phyloP scores from a whole-genome alignment of 2,113 vertebrate genomes.

The Rhea americana region DNA sequence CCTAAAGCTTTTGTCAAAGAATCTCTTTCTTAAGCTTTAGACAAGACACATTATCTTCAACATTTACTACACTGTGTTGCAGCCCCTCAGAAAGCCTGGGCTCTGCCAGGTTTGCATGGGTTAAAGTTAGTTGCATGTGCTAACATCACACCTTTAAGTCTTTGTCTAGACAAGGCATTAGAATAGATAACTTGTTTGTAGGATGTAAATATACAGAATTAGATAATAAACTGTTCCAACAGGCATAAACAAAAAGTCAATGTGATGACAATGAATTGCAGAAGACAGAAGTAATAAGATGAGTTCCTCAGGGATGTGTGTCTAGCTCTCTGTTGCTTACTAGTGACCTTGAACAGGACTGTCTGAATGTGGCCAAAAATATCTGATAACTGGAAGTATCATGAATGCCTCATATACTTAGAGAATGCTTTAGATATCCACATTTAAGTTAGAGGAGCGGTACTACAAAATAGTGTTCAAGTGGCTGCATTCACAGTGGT shows the following conservation, averaged over 20 bases:
- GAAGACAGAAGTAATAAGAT: slow-evolving; percentile 13
- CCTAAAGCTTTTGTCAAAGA: slow-evolving; percentile 50
- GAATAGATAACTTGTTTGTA: slow-evolving; percentile 46
- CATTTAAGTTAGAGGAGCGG: not conserved
- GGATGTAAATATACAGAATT: slow-evolving; percentile 26
- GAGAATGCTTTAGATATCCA: not conserved
- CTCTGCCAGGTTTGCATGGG: slow-evolving; percentile 8
- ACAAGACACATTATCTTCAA: slow-evolving; percentile 31
- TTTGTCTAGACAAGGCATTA: slow-evolving; percentile 46
- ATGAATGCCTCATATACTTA: not conserved
- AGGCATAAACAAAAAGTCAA: slow-evolving; percentile 22
- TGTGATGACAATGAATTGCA: slow-evolving; percentile 18
- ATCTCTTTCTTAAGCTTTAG: slow-evolving; percentile 19
- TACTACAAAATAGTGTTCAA: not conserved
- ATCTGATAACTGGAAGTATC: not conserved
- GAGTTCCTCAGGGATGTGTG: not conserved
- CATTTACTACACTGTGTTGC: not conserved
- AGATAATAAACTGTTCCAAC: slow-evolving; percentile 34
- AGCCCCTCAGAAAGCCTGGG: not conserved
- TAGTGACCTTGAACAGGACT: slow-evolving; percentile 17
- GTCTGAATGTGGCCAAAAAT: slow-evolving; percentile 18
- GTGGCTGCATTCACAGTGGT: not conserved
- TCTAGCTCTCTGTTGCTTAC: not conserved
- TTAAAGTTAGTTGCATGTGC: slow-evolving; percentile 1
- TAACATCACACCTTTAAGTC: slow-evolving; percentile 47